These are phyloP conservation scores for Pogonomyrmex barbatus DNA, from an alignment of 1,140 invertebrate species.

Conservation along the genomic window DNA sequence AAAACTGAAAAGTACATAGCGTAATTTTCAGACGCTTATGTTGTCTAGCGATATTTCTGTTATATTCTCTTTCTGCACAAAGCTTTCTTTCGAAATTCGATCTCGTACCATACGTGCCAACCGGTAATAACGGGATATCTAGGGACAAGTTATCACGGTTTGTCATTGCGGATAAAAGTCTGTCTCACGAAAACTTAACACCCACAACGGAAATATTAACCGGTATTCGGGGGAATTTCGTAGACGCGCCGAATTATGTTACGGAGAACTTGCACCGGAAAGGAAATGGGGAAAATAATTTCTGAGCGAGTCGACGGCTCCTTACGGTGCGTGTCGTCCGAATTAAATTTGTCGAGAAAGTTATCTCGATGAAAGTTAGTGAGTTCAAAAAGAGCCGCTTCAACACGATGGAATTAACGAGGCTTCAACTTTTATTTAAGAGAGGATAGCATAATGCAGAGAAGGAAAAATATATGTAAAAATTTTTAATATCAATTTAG, in stretches of 20 bases:
- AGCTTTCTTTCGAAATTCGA: not conserved
- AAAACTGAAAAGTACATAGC: conserved; percentile 5
- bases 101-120: conserved; percentile 59
- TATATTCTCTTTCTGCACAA: not conserved
- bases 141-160: conserved; percentile 23
- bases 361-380: conserved; percentile 19
- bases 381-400: conserved; percentile 4
- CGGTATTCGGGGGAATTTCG: conserved; percentile 10
- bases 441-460: not conserved
- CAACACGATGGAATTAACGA: conserved; percentile 40
- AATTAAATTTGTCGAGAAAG: conserved; percentile 54
- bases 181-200: conserved; percentile 40
- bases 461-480: not conserved
- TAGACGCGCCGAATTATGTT: conserved; percentile 44
- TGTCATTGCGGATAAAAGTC: conserved; percentile 37
- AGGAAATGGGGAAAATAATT: conserved; percentile 43
- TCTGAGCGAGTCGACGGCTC: not conserved
- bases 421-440: conserved; percentile 3
- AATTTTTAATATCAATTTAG: not conserved
- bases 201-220: conserved; percentile 43
- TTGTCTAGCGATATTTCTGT: not conserved
- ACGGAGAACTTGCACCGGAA: conserved; percentile 12
- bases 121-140: conserved; percentile 35
- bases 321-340: conserved; percentile 9
- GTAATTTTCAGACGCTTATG: not conserved